Evolutionary conservation across 2,888 invertebrate genomes (phyloP).

Genomic region (Sicus ferrugineus): DNA sequence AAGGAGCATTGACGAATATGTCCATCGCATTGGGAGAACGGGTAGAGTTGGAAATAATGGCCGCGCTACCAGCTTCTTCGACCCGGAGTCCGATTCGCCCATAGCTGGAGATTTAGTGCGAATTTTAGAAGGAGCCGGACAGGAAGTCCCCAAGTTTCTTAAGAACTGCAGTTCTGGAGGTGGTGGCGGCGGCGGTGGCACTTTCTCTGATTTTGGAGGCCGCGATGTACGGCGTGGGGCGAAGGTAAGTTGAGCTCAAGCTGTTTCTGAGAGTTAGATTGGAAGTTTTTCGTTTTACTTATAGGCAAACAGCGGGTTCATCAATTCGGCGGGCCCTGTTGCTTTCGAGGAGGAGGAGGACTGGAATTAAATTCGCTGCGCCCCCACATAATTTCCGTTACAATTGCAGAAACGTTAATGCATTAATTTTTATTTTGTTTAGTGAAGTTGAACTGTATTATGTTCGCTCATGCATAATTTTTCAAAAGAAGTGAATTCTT

Average conservation of each 20-base stretch:
- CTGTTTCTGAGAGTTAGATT: no score
- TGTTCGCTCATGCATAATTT: not conserved
- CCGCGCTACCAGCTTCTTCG: constrained; percentile 85
- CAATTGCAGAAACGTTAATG: not conserved
- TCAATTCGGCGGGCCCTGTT: constrained; percentile 37
- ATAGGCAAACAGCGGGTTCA: constrained; percentile 43
- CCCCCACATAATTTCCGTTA: not conserved
- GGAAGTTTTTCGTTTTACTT: constrained; percentile 22
- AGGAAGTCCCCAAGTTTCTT: constrained; percentile 82
- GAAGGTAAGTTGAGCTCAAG: constrained; percentile 41
- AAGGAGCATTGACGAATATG: constrained; percentile 89
- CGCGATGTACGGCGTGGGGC: constrained; percentile 68
- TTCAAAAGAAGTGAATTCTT: constrained; percentile 7
- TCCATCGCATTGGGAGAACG: constrained; percentile 94
- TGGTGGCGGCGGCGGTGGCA: constrained; percentile 58
- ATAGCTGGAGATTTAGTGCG: constrained; percentile 74
- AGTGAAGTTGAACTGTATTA: not conserved
- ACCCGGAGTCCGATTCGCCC: constrained; percentile 70
- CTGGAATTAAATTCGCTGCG: constrained; percentile 42
- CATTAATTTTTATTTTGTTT: not conserved
- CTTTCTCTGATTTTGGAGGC: constrained; percentile 70
- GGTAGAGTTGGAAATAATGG: constrained; percentile 93
- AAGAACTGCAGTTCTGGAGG: constrained; percentile 66
- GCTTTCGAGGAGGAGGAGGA: constrained; percentile 50
- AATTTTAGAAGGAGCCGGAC: constrained; percentile 80